Base-by-base conservation (phyloP, 2,797 vertebrate species). In the Avahi laniger region DNA sequence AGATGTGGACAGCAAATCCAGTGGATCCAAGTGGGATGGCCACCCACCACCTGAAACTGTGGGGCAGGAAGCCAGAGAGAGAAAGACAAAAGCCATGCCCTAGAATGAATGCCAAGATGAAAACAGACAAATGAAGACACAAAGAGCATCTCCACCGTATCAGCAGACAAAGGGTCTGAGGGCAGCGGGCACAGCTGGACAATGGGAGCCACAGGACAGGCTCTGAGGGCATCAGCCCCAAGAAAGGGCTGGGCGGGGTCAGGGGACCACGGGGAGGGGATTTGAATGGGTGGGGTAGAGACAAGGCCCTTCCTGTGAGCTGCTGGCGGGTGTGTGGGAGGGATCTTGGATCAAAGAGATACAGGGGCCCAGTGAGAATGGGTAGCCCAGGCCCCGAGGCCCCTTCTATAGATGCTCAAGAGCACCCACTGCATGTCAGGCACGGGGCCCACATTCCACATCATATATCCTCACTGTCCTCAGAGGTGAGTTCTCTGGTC, bases 371-470 rank as follows among this genome's bases (percentile, higher is more conserved):
- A 15, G 22, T 54, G 48, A 80, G 50, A 80, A 89, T 30, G n/a
- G 46, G 17, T 24, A 52, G 72, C 57, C 57, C 11, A 33, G 6
- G 46, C 38, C 7, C 43, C 57, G 12, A 24, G 15, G 61, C 26
- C 57, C 20, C 4, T 28, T 35, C 22, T 48, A 26, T 43, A 52
- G 15, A 63, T 33, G 50, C 28, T 35, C 12, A 0, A 52, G 46
- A 24, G 18, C 26, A 41, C 26, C 7, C 17, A 38, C 46, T 65
- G n/a, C 2, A 4, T 41, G 59, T 41, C 35, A 67, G 41, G 4
- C 12, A 0, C 7, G 10, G 17, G 35, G 28, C 12, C 13, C 13
- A 3, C 38, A 20, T 69, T 46, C 52, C 0, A 3, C 0, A 28
- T 24, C 13, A 15, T 46, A 9, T 33, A 70, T 43, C 7, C 28